Conservation (phyloP, 2,113 vertebrate species). For the Oreocharis arfaki region DNA sequence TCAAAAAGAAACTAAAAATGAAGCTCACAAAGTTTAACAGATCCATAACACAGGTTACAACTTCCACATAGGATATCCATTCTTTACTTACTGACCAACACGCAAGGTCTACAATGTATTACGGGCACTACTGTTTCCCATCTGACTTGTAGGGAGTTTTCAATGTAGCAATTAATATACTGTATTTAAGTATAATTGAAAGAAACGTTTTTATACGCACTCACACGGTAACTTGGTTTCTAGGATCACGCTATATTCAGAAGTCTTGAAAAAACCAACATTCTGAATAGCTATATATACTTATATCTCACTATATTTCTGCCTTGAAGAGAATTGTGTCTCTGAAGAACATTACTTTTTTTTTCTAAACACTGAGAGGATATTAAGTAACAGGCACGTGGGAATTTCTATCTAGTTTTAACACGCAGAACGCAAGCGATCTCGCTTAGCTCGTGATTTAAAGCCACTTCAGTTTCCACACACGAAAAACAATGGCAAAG, state of each 20-base stretch:
- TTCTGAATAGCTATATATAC: accelerated
- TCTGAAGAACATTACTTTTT: neutral
- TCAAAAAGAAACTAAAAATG: slow-evolving; percentile 8
- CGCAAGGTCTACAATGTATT: accelerated
- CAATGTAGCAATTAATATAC: neutral
- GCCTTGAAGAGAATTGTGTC: neutral
- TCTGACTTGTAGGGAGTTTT: neutral
- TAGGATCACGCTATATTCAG: too few species aligned
- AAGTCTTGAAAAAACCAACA: neutral
- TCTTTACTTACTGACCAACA: neutral
- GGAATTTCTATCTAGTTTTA: neutral
- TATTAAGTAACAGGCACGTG: slow-evolving; percentile 14
- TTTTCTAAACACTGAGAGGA: neutral
- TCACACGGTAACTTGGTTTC: neutral
- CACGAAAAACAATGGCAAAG: neutral
- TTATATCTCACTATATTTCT: accelerated
- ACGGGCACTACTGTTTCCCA: neutral
- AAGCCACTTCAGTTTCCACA: neutral
- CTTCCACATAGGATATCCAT: accelerated
- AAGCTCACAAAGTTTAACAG: neutral
- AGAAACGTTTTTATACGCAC: neutral
- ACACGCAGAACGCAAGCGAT: neutral
- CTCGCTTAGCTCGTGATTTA: neutral
- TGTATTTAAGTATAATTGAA: accelerated
- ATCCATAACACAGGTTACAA: neutral